phyloP scores from a whole-genome alignment of 2,797 vertebrate species.

The Lacerta bilineata region DNA sequence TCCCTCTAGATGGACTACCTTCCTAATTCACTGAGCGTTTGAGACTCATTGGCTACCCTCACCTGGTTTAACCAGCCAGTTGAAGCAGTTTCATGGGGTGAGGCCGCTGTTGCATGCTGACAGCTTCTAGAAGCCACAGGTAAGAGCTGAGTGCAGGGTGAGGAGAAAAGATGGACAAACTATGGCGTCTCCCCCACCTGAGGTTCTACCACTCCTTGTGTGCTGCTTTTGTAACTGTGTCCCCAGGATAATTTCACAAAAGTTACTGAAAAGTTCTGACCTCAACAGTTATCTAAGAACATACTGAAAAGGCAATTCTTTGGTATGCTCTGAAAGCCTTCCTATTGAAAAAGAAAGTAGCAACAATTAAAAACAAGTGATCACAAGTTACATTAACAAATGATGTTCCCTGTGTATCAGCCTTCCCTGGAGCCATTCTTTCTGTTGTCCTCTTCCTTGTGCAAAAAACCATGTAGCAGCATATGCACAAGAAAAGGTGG shows the following conservation, averaged over 20 bases:
- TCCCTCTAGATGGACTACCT: too few species aligned
- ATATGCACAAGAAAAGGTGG: constrained; percentile 18
- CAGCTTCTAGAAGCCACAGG: too few species aligned
- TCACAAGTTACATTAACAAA: constrained; percentile 26
- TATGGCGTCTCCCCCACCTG: too few species aligned
- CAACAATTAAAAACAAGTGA: constrained; percentile 20
- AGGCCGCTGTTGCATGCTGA: too few species aligned
- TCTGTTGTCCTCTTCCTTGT: constrained; percentile 27
- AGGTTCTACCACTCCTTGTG: too few species aligned
- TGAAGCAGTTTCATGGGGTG: too few species aligned
- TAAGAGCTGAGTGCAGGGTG: too few species aligned
- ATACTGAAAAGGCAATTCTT: constrained; percentile 38
- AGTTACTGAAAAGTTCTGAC: neutral
- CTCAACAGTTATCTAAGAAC: constrained; percentile 7
- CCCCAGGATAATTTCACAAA: constrained; percentile 30
- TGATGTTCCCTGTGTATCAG: neutral
- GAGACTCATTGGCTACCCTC: too few species aligned
- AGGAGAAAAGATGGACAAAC: too few species aligned
- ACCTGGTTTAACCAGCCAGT: too few species aligned
- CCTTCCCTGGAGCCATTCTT: constrained; percentile 24
- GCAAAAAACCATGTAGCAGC: constrained; percentile 24
- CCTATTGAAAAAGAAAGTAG: constrained; percentile 10
- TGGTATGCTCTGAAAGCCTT: neutral
- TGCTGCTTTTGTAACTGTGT: neutral
- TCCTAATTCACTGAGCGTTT: too few species aligned